Base-by-base conservation (phyloP, 2,113 vertebrate genomes). In the Otocyon megalotis region DNA sequence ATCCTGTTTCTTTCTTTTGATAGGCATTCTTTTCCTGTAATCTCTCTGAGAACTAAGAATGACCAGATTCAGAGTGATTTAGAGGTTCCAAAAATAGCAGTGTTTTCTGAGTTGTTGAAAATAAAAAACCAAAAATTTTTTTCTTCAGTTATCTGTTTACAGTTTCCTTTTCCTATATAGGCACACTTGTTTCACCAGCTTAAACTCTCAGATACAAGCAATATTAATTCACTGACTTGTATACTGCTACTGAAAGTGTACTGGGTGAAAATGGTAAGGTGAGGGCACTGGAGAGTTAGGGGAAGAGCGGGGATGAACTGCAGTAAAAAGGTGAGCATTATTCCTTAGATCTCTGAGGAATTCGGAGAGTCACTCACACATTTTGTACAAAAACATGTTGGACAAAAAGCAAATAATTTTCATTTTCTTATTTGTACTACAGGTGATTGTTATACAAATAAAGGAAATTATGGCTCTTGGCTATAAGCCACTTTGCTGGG, bases 31-130 rank as follows among this genome's bases (percentile, higher is more conserved):
- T 93, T 83, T 20, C 20, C 53, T 94, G 30, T 62, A 37, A 81
- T 93, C 62, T 77, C 24, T 82, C 13, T 50, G 54, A 92, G 84
- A 76, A 69, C 22, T 82, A 94, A 91, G 37, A 95, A 86, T 95
- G 74, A 71, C 17, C 65, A 90, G 15, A 65, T 80, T 88, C 74
- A 83, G 56, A 92, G 8, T 62, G 35, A 96, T 74, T 81, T 65
- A 22, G 10, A 93, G 14, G 26, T 74, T 88, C 77, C 17, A 72
- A 62, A 95, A 81, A 32, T 35, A 77, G 4, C 72, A 17, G 17
- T 84, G 20, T 65, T 89, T 89, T 96, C 67, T 69, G 58, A 92
- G 16, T 94, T 97, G 35, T 84, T 62, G 60, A 80, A 84, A 96
- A 82, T 16, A 32, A 94, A 91, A 96, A 54, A 65, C n/a, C 0